Evolutionary conservation across 2,888 invertebrate genomes (phyloP), one percentile per base, ranked within the genome.

Genomic region (Parnassius mnemosyne): DNA sequence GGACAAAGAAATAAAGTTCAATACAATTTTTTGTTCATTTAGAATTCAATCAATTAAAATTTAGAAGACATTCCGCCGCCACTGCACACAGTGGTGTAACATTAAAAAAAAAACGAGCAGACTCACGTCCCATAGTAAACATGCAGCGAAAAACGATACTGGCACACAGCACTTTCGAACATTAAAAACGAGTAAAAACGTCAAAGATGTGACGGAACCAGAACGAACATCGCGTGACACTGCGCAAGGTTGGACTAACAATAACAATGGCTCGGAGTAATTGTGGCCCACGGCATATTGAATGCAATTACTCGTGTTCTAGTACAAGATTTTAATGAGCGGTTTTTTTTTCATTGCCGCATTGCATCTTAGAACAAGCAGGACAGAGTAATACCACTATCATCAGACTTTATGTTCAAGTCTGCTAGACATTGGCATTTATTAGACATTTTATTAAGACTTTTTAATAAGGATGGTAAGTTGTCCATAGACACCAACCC

Each of bases 41-140:
- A n/a, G 49, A 13, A 53, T 13, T 41, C 42, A 53, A 20, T 20
- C 2, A 20, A 20, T 20, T 20, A 20, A 20, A 20, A 16, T 16
- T 16, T 16, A 20, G 20, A 20, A 13, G 42, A 20, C 20, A 46
- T n/a, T 53, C 41, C 16, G 46, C 46, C 49, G 47, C 46, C 34
- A 50, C 61, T 55, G 53, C 44, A 63, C 51, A 60, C 51, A 25
- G 20, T n/a, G 10, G 51, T 25, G 42, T 34, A 61, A 47, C 53
- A 60, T 13, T 20, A 20, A 43, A 44, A 47, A 47, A 47, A 25
- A 54, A 43, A 43, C 16, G 5, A 52, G 50, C 51, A 50, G 57
- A 69, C 66, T 68, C 58, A 69, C 69, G 63, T 65, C 69, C 62
- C 66, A 68, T 69, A 60, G 64, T 65, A 47, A 60, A 59, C 56